Evolutionary conservation across 2,113 vertebrate species (phyloP).

Genomic region (Cryptomyrus ogoouensis): DNA sequence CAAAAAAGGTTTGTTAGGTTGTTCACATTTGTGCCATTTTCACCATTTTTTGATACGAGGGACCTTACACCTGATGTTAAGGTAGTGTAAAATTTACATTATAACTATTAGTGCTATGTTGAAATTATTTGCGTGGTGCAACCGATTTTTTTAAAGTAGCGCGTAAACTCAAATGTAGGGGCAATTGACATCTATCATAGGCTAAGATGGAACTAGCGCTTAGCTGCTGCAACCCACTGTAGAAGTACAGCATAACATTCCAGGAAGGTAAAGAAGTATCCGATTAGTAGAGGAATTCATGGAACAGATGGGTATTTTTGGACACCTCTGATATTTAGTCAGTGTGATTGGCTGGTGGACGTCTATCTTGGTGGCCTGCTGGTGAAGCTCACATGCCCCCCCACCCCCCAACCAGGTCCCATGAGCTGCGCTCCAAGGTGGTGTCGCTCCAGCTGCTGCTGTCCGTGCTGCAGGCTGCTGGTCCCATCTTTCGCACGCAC

Average conservation of each 20-base stretch:
- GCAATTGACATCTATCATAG: too few relatives aligned
- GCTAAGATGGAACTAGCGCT: too few relatives aligned
- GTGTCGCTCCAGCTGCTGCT: conserved; percentile 92
- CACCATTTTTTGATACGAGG: too few relatives aligned
- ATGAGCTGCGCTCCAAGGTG: conserved; percentile 90
- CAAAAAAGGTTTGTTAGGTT: too few relatives aligned
- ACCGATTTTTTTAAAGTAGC: too few relatives aligned
- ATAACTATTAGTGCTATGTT: too few relatives aligned
- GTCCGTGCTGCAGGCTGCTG: conserved; percentile 88
- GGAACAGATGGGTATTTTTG: neutral
- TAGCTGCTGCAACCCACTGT: too few relatives aligned
- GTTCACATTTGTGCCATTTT: too few relatives aligned
- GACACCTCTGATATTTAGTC: neutral
- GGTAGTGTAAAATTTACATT: too few relatives aligned
- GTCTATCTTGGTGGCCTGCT: neutral
- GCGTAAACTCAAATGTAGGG: too few relatives aligned
- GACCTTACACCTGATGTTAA: too few relatives aligned
- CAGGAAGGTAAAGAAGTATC: neutral
- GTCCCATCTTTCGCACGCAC: conserved; percentile 87
- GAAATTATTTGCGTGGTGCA: too few relatives aligned
- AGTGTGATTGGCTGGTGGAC: neutral
- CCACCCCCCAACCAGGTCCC: conserved; percentile 66
- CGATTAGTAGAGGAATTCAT: neutral
- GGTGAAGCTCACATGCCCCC: neutral
- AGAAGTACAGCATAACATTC: neutral